phyloP scores from a whole-genome alignment of 2,113 vertebrate genomes.

The Puffinus mauretanicus region DNA sequence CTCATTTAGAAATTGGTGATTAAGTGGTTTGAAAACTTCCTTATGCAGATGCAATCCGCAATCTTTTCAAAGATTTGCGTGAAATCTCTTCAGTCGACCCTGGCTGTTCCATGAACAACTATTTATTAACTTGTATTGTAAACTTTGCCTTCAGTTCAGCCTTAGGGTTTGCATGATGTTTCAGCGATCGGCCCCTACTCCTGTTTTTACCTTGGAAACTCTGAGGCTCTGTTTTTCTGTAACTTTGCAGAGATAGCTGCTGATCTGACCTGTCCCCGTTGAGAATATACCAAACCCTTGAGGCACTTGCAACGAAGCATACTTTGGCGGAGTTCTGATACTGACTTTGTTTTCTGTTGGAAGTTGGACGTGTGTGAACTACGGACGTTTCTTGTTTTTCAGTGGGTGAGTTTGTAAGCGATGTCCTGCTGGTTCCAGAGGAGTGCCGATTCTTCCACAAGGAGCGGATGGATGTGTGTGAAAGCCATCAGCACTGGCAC shows the following conservation, averaged over 20 bases:
- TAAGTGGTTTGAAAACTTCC: background rate
- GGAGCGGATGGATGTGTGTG: slow-evolving; percentile 89
- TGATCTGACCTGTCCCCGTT: background rate
- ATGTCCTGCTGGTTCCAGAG: slow-evolving; percentile 93
- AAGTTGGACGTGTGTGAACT: rapidly evolving
- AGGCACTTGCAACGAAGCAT: background rate
- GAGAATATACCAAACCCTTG: background rate
- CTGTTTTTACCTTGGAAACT: background rate
- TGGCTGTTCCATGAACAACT: background rate
- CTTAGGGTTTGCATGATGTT: background rate
- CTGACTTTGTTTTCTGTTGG: background rate
- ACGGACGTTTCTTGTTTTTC: background rate
- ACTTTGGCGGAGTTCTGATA: no score
- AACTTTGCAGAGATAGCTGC: background rate
- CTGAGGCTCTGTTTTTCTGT: background rate
- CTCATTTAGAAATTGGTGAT: background rate
- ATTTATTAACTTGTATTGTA: background rate
- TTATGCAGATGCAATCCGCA: background rate
- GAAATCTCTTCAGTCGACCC: background rate
- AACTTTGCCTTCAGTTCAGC: background rate
- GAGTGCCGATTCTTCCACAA: slow-evolving; percentile 97
- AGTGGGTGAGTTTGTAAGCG: slow-evolving; percentile 96
- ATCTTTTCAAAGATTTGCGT: background rate
- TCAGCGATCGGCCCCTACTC: background rate
- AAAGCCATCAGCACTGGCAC: slow-evolving; percentile 94